Base-by-base conservation (phyloP, 2,888 invertebrate species). In the Mayetiola destructor region DNA sequence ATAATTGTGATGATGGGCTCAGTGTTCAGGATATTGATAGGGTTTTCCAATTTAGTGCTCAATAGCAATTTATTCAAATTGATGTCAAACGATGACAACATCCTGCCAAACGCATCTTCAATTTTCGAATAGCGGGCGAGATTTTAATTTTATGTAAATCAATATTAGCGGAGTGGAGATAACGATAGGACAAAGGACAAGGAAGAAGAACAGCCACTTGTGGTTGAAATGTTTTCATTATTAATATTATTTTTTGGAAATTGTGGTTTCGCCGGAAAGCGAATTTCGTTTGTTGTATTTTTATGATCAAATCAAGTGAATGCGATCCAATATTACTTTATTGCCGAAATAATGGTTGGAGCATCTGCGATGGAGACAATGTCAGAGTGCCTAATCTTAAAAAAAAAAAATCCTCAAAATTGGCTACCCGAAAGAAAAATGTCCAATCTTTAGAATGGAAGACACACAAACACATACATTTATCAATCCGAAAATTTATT, bases 131-230 rank as follows among this genome's bases (percentile, higher is more conserved):
- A 27, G 5, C n/a, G 27, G 48, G 48, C n/a, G 16, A 48, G 6
- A 48, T 48, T 48, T 48, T 48, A 48, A 48, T 48, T 48, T 48
- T 48, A 48, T 48, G 48, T 27, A 48, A 48, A 48, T 48, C 23
- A 48, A 48, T 48, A 48, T 48, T 48, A 48, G 48, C n/a, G n/a
- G n/a, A n/a, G n/a, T n/a, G n/a, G n/a, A n/a, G n/a, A n/a, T n/a
- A n/a, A n/a, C n/a, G n/a, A n/a, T n/a, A n/a, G n/a, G n/a, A n/a
- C n/a, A n/a, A n/a, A n/a, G n/a, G n/a, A n/a, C n/a, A n/a, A n/a
- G n/a, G n/a, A n/a, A n/a, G n/a, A n/a, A n/a, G n/a, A n/a, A n/a
- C n/a, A n/a, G n/a, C n/a, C n/a, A n/a, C n/a, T n/a, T n/a, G n/a
- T n/a, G n/a, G n/a, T n/a, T n/a, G n/a, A n/a, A n/a, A n/a, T n/a